Percentiles rank a stretch among this genome's conserved stretches.
Conservation (phyloP, 2,888 invertebrate species). For the Camponotus fellah region DNA sequence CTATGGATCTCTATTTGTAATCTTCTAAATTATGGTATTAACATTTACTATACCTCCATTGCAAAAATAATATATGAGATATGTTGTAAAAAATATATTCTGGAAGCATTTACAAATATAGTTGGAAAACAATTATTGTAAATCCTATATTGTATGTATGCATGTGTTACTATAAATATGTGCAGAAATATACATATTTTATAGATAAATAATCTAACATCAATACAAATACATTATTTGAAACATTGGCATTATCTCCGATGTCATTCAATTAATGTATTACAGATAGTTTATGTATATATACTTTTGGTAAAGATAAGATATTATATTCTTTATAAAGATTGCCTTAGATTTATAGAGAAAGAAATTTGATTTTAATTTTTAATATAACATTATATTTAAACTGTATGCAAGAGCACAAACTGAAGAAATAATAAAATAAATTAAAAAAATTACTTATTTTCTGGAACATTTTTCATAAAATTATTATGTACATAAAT, state of each 20-base stretch:
- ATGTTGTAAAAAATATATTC: slow-evolving; percentile 59
- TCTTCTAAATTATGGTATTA: slow-evolving; percentile 6
- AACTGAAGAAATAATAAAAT: slow-evolving; percentile 41
- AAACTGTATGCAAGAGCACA: slow-evolving; percentile 55
- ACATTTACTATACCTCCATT: slow-evolving; percentile 7
- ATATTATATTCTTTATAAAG: slow-evolving; percentile 73
- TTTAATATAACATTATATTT: slow-evolving; percentile 45
- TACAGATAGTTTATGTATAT: background rate
- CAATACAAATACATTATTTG: slow-evolving; percentile 58
- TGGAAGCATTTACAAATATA: slow-evolving; percentile 59
- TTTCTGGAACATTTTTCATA: background rate
- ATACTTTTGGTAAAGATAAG: slow-evolving; percentile 3
- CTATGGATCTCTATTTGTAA: slow-evolving; percentile 15
- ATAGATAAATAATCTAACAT: slow-evolving; percentile 61
- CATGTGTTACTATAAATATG: slow-evolving; percentile 54
- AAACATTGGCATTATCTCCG: slow-evolving; percentile 63
- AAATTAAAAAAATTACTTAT: background rate
- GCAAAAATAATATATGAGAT: slow-evolving; percentile 51
- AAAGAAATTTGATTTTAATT: slow-evolving; percentile 26
- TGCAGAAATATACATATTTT: slow-evolving; percentile 60
- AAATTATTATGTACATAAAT: background rate
- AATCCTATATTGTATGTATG: slow-evolving; percentile 13
- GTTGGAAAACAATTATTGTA: slow-evolving; percentile 59
- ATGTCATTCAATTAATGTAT: slow-evolving; percentile 50
- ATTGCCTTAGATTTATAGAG: slow-evolving; percentile 36